Percentiles rank a stretch among this genome's conserved stretches.
phyloP scores from a whole-genome alignment of 2,797 vertebrate genomes.

The Semotilus atromaculatus region DNA sequence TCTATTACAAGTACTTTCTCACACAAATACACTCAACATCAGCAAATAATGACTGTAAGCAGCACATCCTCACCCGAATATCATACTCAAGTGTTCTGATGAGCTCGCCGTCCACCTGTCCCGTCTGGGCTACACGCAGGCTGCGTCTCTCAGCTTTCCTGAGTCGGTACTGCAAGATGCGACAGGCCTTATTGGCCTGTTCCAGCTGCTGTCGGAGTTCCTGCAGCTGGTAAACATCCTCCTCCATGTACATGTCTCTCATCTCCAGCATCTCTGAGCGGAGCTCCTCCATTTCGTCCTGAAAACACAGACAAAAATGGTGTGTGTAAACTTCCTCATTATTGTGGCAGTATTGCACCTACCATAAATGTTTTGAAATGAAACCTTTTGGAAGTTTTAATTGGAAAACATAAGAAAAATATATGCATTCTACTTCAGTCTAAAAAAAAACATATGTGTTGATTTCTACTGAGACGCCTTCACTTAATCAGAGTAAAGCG shows the following conservation, averaged over 20 bases:
- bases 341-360: neutral
- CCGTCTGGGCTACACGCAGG: slow-evolving; percentile 91
- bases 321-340: neutral
- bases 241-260: slow-evolving; percentile 96
- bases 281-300: slow-evolving; percentile 98
- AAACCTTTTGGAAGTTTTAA: neutral
- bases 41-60: slow-evolving; percentile 1
- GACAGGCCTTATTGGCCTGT: slow-evolving; percentile 93
- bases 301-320: slow-evolving; percentile 20
- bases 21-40: neutral
- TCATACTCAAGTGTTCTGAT: slow-evolving; percentile 94
- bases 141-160: slow-evolving; percentile 95
- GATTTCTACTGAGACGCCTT: slow-evolving; percentile 10
- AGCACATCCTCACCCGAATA: slow-evolving; percentile 83
- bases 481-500: slow-evolving; percentile 19
- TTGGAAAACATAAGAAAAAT: neutral
- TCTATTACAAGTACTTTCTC: neutral
- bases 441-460: neutral
- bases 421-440: neutral
- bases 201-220: slow-evolving; percentile 93
- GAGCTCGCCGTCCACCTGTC: slow-evolving; percentile 94
- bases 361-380: neutral
- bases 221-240: slow-evolving; percentile 94
- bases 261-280: slow-evolving; percentile 97
- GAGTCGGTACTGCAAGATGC: slow-evolving; percentile 96